A percentile compares a stretch with the other conserved stretches of the same genome.
These are phyloP conservation scores for Bellardia pandia DNA, from an alignment of 2,888 invertebrate genomes.

Conservation along the genomic window DNA sequence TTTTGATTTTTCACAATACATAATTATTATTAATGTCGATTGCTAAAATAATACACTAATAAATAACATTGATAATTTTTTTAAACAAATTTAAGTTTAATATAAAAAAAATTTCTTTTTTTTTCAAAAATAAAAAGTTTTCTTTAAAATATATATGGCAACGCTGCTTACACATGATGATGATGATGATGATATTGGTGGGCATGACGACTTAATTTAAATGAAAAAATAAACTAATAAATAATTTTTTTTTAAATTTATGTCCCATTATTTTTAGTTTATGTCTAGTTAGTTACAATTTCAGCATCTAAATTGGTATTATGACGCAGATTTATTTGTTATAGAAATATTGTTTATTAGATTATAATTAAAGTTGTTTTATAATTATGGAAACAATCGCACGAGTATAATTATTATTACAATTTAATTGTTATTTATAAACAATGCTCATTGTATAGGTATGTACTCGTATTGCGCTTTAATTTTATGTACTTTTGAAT, in stretches of 20 bases:
- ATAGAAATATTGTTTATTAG: not conserved
- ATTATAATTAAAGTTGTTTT: not conserved
- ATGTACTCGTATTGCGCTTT: not conserved
- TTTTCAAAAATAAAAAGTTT: no score
- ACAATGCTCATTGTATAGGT: no score
- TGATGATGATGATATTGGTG: not conserved
- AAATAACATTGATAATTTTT: no score
- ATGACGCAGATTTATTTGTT: slow-evolving; percentile 8
- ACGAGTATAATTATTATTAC: slow-evolving; percentile 9
- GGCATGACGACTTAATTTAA: not conserved
- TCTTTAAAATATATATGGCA: no score
- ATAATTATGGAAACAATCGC: not conserved
- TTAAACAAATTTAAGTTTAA: no score
- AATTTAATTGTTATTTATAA: not conserved
- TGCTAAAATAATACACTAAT: no score
- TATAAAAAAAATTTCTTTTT: no score
- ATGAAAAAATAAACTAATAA: not conserved
- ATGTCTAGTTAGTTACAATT: not conserved
- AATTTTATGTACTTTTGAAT: not conserved
- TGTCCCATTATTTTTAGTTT: not conserved
- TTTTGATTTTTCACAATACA: no score
- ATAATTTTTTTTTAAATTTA: not conserved
- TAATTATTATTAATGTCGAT: no score
- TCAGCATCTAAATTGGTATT: not conserved
- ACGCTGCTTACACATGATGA: not conserved